Conservation (phyloP, 2,888 invertebrate species). For the Pollenia griseotomentosa region DNA sequence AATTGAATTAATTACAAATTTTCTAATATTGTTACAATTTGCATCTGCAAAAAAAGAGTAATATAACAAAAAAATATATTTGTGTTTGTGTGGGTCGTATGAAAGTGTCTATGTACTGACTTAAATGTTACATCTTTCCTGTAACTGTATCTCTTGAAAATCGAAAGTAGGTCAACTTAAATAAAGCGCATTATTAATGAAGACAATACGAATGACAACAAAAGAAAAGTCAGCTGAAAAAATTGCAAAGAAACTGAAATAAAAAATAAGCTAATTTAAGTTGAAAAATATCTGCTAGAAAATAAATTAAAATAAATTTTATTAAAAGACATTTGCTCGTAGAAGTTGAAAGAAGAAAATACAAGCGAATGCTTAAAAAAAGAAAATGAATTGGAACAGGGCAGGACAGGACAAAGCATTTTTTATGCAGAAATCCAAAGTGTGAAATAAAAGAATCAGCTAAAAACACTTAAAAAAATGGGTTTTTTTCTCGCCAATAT, state of each 20-base stretch:
- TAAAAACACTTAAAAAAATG: too few species aligned
- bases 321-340: neutral
- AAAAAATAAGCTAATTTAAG: slow-evolving; percentile 38
- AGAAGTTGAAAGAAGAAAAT: neutral
- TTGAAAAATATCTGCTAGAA: slow-evolving; percentile 15
- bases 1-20: slow-evolving; percentile 67
- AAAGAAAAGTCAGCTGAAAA: slow-evolving; percentile 23
- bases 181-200: slow-evolving; percentile 68
- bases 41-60: neutral
- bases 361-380: neutral
- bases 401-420: too few species aligned
- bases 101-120: neutral
- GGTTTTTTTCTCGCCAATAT: too few species aligned
- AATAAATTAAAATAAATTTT: slow-evolving; percentile 43
- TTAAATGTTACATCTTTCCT: neutral
- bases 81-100: neutral
- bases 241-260: slow-evolving; percentile 12
- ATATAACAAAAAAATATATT: slow-evolving; percentile 9
- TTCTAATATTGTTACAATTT: slow-evolving; percentile 55
- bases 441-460: too few species aligned
- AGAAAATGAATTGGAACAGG: too few species aligned
- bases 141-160: slow-evolving; percentile 27
- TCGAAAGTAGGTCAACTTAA: slow-evolving; percentile 66
- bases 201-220: slow-evolving; percentile 51
- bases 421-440: too few species aligned